phyloP scores from a whole-genome alignment of 2,113 vertebrate species.

The Herpetotheres cachinnans region DNA sequence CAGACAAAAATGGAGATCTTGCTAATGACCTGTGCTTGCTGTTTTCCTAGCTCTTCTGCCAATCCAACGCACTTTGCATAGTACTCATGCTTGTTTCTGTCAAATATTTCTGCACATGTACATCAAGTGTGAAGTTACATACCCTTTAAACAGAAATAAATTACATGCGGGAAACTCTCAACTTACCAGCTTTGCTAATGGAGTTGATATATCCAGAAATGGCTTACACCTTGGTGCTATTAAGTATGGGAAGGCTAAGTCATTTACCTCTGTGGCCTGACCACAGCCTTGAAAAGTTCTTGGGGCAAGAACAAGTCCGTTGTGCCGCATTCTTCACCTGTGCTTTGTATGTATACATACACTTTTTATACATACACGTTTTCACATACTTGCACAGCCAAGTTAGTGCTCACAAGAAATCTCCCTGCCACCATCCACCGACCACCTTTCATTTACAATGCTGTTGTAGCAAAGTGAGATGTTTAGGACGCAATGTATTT shows the following conservation, averaged over 20 bases:
- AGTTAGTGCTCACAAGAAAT: not conserved
- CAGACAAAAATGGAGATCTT: not conserved
- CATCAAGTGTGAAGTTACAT: not conserved
- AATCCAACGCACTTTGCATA: not conserved
- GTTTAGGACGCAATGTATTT: accelerated
- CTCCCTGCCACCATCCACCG: not conserved
- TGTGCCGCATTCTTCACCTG: not conserved
- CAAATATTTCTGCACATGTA: not conserved
- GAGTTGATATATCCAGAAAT: not conserved
- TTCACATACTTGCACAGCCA: not conserved
- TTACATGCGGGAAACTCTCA: not conserved
- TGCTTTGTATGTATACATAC: not conserved
- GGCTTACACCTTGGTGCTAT: not conserved
- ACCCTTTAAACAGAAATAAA: not conserved
- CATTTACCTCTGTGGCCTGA: not conserved
- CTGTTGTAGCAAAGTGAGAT: not conserved
- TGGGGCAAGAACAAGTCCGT: not conserved
- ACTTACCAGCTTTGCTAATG: not conserved
- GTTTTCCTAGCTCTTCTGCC: not conserved
- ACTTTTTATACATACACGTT: not conserved
- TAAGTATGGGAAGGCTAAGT: not conserved
- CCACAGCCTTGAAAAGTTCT: not conserved
- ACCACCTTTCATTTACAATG: not conserved
- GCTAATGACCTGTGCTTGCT: not conserved
- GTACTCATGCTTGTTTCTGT: not conserved